Base-by-base conservation (phyloP, 92 coral and sea anemone species). In the Porites rus region DNA sequence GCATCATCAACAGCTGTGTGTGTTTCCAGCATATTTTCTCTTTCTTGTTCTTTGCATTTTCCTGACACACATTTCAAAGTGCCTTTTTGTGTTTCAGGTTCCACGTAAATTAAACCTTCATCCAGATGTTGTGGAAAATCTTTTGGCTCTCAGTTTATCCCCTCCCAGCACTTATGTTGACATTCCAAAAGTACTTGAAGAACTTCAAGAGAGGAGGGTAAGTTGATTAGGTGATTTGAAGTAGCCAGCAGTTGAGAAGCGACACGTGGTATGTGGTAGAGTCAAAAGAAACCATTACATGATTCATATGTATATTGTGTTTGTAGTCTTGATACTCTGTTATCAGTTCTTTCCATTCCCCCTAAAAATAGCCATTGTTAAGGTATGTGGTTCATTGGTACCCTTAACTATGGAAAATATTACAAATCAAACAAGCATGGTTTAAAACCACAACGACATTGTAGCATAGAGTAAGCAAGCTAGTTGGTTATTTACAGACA, bases 121-220 rank as follows among this genome's bases (percentile, higher is more conserved):
- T 79, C 97, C 98, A 20, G 85, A 89, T 59, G 96, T 97, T 14
- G 88, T 97, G 65, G 97, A 97, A 67, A 93, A 97, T 77, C 91
- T 95, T 58, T 70, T 93, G n/a, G 87, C 90, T 16, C 88, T 97
- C 20, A 65, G 46, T 73, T 77, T 97, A 4, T 67, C 91, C 22
- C 97, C 96, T 1, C 99, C 98, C 22, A 88, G 90, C 51, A 93
- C 96, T 68, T 92, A 81, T 12, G 83, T 94, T 3, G 99, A 95
- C 28, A 80, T 95, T 75, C 94, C 92, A 14, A 83, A 86, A 75
- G 78, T 91, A 58, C 69, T 97, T 19, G 92, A 88, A 22, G 90
- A 95, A 75, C 93, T 97, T 67, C 89, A 88, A 51, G 92, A 85
- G 75, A 97, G 92, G 82, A 92, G 90, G 96, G 99, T 93, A 51